Conservation (phyloP, 2,113 vertebrate species). For the Malurus elegans region DNA sequence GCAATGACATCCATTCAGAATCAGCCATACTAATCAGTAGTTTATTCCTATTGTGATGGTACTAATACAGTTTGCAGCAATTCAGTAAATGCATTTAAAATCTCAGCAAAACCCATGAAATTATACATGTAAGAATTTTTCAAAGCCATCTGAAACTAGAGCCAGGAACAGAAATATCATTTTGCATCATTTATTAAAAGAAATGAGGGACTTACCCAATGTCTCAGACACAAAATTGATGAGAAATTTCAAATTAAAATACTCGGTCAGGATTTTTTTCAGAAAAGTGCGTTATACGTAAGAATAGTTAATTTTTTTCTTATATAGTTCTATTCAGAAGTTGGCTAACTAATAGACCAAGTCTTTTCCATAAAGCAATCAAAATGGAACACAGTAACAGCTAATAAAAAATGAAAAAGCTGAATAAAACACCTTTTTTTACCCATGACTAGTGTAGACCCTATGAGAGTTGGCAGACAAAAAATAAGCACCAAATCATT, state of each 20-base stretch:
- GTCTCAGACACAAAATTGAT: not conserved
- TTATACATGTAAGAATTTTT: not conserved
- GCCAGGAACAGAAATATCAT: not conserved
- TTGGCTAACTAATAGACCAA: not conserved
- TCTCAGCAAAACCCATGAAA: not conserved
- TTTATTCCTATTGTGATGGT: not conserved
- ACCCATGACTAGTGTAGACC: not conserved
- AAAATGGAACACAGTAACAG: not conserved
- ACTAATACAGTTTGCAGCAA: not conserved
- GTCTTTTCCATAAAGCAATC: not conserved
- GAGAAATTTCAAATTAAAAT: constrained; percentile 13
- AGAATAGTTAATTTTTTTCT: not conserved
- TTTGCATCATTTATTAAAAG: not conserved
- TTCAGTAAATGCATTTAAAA: not conserved
- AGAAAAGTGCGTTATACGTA: not conserved
- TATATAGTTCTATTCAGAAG: not conserved
- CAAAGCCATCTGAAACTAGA: not conserved
- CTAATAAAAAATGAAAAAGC: not conserved
- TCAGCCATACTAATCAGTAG: not conserved
- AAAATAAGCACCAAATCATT: not conserved
- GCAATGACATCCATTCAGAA: not conserved
- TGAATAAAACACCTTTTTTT: not conserved
- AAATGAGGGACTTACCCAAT: not conserved
- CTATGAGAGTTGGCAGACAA: not conserved
- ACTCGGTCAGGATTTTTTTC: not conserved